Evolutionary conservation across 2,888 invertebrate genomes (phyloP), one percentile per base, ranked within the genome.

Genomic region (Cremastinae sp.): DNA sequence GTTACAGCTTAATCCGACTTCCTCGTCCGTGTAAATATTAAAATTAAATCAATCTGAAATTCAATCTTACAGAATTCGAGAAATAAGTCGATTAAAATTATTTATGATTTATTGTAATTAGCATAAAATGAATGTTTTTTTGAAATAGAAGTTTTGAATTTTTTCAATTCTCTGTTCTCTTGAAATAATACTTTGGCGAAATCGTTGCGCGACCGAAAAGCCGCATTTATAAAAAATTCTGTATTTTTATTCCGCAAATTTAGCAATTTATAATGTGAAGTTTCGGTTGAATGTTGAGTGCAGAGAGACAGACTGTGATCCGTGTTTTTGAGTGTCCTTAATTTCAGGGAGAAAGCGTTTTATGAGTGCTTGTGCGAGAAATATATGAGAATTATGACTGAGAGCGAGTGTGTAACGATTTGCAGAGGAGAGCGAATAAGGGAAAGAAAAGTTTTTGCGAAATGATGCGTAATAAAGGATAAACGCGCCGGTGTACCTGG

Each of bases 291-390:
- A 82, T 77, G 79, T 84, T 80, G 83, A 85, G 83, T 84, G 84
- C 83, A n/a, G 51, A 87, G 84, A 86, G 84, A 85, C 84, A 86
- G 85, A 87, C 89, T 90, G 87, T 91, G 90, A 85, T 89, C 85
- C 79, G 88, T 85, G 85, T 58, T 70, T 90, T 55, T 83, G 51
- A 90, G 83, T 87, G 84, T 86, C 87, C 83, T 61, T 28, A 28
- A 28, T 2, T 28, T 28, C 28, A 2, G 5, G 37, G 45, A 62
- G 20, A 59, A 51, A 76, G 43, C 45, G 35, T 68, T 73, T 73
- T 22, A 78, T 72, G 73, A 75, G 12, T 77, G 56, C 41, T 20
- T 53, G 51, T 53, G 28, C 2, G 5, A 28, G 28, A 5, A 28
- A 22, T 22, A 12, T 12, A 22, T 12, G 22, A 53, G 8, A 37